Evolutionary conservation across 2,888 invertebrate species (phyloP).

Genomic region (Amiota communis): DNA sequence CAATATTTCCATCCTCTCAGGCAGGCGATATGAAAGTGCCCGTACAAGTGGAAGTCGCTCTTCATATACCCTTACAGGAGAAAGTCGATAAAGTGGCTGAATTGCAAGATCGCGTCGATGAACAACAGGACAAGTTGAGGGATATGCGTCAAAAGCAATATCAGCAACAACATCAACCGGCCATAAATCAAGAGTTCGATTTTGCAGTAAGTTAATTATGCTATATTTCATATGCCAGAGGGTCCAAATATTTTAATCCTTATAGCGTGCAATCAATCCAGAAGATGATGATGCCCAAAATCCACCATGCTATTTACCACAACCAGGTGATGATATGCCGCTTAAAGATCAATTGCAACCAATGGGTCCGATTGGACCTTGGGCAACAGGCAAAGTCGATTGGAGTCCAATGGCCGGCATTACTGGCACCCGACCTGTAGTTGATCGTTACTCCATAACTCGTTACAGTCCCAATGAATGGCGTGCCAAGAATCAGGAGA

Average conservation of each 20-base stretch:
- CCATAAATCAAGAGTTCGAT: conserved; percentile 45
- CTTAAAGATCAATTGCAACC: conserved; percentile 65
- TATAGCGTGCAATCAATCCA: conserved; percentile 54
- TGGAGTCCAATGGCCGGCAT: conserved; percentile 81
- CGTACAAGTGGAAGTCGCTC: not conserved
- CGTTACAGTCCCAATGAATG: conserved; percentile 83
- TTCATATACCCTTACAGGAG: conserved; percentile 41
- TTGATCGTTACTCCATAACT: conserved; percentile 84
- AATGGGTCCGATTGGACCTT: conserved; percentile 77
- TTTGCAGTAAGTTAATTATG: conserved; percentile 49
- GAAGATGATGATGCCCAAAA: conserved; percentile 62
- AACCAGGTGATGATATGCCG: conserved; percentile 75
- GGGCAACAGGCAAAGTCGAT: conserved; percentile 82
- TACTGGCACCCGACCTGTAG: conserved; percentile 83
- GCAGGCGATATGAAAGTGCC: conserved; percentile 40
- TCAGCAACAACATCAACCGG: conserved; percentile 39
- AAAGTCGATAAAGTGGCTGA: conserved; percentile 41
- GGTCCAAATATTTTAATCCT: not conserved
- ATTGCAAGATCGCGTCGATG: conserved; percentile 48
- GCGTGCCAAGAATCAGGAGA: conserved; percentile 77
- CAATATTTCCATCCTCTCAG: conserved; percentile 39
- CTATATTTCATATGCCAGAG: not conserved
- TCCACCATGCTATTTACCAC: conserved; percentile 76
- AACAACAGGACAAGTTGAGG: conserved; percentile 51
- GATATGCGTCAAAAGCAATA: conserved; percentile 49